Conservation (phyloP, 2,888 invertebrate genomes). For the Dyspetes luteomarginatus region DNA sequence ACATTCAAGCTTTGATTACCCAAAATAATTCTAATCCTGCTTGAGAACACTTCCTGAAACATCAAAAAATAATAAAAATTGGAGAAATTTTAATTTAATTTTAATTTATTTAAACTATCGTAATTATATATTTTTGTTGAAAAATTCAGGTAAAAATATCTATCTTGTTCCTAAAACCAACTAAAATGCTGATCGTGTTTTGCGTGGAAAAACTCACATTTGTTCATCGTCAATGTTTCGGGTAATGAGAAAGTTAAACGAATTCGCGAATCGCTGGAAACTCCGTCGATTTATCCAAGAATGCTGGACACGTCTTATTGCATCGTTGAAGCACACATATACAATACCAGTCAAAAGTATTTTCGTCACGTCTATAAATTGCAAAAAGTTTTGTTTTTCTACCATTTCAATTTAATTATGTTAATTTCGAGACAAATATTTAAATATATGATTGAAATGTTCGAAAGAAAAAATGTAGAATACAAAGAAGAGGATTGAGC, state of each 20-base stretch:
- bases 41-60: too few relatives aligned
- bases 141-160: not conserved
- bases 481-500: too few relatives aligned
- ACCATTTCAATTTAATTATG: too few relatives aligned
- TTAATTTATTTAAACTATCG: not conserved
- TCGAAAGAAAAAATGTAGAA: too few relatives aligned
- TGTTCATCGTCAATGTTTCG: slow-evolving; percentile 38
- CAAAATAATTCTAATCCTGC: too few relatives aligned
- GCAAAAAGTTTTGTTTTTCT: not conserved
- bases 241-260: slow-evolving; percentile 65
- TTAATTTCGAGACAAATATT: too few relatives aligned
- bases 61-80: too few relatives aligned
- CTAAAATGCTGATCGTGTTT: slow-evolving; percentile 13
- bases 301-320: slow-evolving; percentile 67
- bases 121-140: not conserved
- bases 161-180: not conserved
- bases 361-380: not conserved
- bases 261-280: slow-evolving; percentile 62
- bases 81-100: not conserved
- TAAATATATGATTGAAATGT: too few relatives aligned
- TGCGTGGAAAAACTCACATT: slow-evolving; percentile 22
- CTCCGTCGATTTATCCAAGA: slow-evolving; percentile 57
- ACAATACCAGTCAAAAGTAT: too few relatives aligned
- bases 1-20: too few relatives aligned
- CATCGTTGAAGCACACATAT: slow-evolving; percentile 52